phyloP scores from a whole-genome alignment of 2,888 invertebrate genomes.

The Rhodophaea formosa region DNA sequence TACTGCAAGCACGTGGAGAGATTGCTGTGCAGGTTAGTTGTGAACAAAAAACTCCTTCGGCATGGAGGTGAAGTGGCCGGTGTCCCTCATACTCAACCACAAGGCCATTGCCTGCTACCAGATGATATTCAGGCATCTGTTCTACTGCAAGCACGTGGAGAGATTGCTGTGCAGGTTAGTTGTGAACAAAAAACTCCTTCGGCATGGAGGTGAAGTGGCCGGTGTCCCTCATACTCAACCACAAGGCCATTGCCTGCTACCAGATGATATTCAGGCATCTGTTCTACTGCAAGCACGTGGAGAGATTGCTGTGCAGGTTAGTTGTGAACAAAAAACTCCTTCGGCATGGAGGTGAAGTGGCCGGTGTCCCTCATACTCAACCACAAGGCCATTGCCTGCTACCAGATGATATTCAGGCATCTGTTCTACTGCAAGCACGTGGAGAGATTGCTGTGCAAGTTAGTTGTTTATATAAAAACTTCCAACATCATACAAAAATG shows the following conservation, averaged over 20 bases:
- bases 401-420: conserved; percentile 98
- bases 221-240: conserved; percentile 94
- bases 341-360: conserved; percentile 97
- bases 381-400: conserved; percentile 93
- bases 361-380: conserved; percentile 96
- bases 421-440: conserved; percentile 97
- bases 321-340: too few species aligned
- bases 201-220: conserved; percentile 98
- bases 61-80: conserved; percentile 97
- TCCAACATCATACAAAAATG: too few species aligned
- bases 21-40: conserved; percentile 87
- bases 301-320: conserved; percentile 91
- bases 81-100: conserved; percentile 94
- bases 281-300: conserved; percentile 97
- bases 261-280: conserved; percentile 98
- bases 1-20: conserved; percentile 98
- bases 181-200: too few species aligned
- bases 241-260: conserved; percentile 94
- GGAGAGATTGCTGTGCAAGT: conserved; percentile 93
- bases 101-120: conserved; percentile 96
- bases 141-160: conserved; percentile 98
- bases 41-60: too few species aligned
- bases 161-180: conserved; percentile 89
- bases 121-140: conserved; percentile 97
- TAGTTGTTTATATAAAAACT: too few species aligned